Percentiles rank a stretch among this genome's conserved stretches.
Evolutionary conservation across 92 coral and sea anemone species (phyloP).

Genomic region (Bergia puertoricense): DNA sequence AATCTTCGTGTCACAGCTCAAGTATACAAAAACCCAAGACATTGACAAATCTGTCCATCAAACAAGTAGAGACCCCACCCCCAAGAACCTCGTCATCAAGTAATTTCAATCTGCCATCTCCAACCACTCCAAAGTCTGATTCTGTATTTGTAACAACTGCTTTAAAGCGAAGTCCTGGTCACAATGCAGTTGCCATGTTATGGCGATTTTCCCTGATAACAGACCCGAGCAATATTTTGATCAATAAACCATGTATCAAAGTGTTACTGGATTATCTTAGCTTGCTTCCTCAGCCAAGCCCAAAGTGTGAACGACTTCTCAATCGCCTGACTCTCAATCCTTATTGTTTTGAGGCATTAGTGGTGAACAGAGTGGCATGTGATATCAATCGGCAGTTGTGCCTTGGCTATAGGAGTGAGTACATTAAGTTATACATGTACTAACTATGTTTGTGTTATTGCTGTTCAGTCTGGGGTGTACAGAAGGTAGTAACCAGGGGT

Average conservation of each 20-base stretch:
- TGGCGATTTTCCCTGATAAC: constrained; percentile 87
- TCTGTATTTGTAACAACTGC: constrained; percentile 30
- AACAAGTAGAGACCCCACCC: background rate
- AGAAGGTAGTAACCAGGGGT: too few species aligned
- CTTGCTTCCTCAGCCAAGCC: constrained; percentile 66
- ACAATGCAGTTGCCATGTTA: constrained; percentile 69
- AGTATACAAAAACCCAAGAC: background rate
- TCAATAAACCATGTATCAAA: constrained; percentile 77
- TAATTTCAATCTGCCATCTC: background rate
- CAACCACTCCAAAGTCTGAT: constrained; percentile 30
- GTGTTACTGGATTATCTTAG: constrained; percentile 72
- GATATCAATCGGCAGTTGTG: constrained; percentile 79
- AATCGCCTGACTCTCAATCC: constrained; percentile 65
- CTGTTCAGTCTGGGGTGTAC: background rate
- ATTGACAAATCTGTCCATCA: constrained; percentile 1
- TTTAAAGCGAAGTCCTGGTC: constrained; percentile 64
- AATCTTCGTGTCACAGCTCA: background rate
- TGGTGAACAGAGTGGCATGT: constrained; percentile 72
- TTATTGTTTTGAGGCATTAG: constrained; percentile 72
- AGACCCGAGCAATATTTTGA: constrained; percentile 64
- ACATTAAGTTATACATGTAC: background rate
- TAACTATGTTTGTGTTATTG: background rate
- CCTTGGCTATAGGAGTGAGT: constrained; percentile 52
- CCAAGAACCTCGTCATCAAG: background rate
- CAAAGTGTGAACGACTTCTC: constrained; percentile 80